Percentiles rank a stretch among this genome's conserved stretches.
Evolutionary conservation across 2,888 invertebrate genomes (phyloP).

Genomic region (Rhagonycha fulva): DNA sequence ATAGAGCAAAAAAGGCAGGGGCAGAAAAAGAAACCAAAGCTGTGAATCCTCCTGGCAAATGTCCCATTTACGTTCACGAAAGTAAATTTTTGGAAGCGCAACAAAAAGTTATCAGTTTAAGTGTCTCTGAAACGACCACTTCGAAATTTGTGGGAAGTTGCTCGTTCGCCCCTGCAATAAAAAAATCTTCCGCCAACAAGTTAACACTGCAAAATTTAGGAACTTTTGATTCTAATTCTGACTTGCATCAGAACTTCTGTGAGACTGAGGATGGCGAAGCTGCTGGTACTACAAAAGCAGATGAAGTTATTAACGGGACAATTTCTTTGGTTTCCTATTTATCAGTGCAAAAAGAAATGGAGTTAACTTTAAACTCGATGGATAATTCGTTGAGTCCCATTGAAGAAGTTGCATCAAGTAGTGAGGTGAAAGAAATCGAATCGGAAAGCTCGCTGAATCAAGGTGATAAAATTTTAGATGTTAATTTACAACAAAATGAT

Average conservation of each 20-base stretch:
- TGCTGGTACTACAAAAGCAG: neutral
- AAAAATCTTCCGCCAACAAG: neutral
- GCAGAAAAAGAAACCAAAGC: neutral
- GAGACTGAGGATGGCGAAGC: neutral
- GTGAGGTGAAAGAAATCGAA: neutral
- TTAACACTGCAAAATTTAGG: neutral
- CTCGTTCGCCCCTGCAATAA: neutral
- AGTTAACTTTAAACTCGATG: neutral
- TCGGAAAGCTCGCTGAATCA: neutral
- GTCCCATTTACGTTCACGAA: neutral
- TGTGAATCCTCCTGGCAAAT: neutral
- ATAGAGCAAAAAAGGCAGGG: neutral
- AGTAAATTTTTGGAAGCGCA: neutral
- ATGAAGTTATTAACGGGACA: neutral
- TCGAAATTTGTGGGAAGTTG: neutral
- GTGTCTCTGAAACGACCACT: neutral
- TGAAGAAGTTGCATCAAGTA: neutral
- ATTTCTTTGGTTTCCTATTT: slow-evolving; percentile 1
- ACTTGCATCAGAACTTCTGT: neutral
- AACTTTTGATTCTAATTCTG: neutral
- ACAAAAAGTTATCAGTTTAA: neutral
- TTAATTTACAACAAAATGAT: neutral
- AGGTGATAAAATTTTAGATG: neutral
- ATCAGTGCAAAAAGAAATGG: slow-evolving; percentile 8
- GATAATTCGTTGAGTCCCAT: neutral